A percentile compares a stretch with the other conserved stretches of the same genome.
These are phyloP conservation scores for Natator depressus DNA, from an alignment of 2,113 vertebrate genomes.

Conservation along the genomic window DNA sequence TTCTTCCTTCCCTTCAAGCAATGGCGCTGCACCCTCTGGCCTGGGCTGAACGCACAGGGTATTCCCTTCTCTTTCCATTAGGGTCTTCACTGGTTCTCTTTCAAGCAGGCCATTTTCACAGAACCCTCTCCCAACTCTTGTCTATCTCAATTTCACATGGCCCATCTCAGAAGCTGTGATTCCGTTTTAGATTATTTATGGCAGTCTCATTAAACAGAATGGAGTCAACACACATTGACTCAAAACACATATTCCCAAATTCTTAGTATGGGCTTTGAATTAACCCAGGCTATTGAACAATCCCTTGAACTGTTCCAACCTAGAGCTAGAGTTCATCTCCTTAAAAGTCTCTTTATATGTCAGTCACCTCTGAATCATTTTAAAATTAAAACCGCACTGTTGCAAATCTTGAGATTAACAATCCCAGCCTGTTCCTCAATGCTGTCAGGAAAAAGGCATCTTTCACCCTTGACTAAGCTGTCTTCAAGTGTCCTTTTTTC, in stretches of 20 bases:
- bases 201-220: accelerated
- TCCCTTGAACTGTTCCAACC: neutral
- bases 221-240: neutral
- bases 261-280: neutral
- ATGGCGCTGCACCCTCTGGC: neutral
- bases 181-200: neutral
- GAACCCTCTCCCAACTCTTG: neutral
- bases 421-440: neutral
- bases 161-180: neutral
- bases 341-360: neutral
- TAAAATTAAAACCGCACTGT: neutral
- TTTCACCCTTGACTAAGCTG: neutral
- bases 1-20: neutral
- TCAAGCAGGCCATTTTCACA: neutral
- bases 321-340: neutral
- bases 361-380: neutral
- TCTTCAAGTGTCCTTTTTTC: neutral
- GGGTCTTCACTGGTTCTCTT: neutral
- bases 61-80: neutral
- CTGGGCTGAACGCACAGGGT: neutral
- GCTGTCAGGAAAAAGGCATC: neutral
- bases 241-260: neutral
- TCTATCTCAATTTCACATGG: neutral
- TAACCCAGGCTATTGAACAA: neutral
- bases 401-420: neutral